phyloP scores from a whole-genome alignment of 2,113 vertebrate genomes.

The Hippocampus comes region DNA sequence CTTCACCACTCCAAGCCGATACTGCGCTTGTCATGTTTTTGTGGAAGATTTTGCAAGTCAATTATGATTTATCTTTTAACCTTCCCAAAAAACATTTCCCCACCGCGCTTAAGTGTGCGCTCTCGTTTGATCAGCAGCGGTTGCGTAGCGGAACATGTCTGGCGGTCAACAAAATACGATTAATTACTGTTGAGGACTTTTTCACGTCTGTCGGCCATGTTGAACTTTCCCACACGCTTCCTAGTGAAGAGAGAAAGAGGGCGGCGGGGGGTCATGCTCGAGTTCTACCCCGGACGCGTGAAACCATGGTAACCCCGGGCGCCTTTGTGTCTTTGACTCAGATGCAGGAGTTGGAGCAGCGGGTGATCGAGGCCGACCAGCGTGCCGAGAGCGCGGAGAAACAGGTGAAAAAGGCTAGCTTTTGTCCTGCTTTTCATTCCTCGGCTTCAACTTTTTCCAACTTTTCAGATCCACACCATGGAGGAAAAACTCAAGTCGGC shows the following conservation, averaged over 20 bases:
- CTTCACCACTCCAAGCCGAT: too few relatives aligned
- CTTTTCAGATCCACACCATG: conserved; percentile 79
- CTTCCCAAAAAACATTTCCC: too few relatives aligned
- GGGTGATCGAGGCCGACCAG: conserved; percentile 84
- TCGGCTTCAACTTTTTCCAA: not conserved
- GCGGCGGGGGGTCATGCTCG: conserved; percentile 2
- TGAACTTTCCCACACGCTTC: conserved; percentile 5
- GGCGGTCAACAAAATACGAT: not conserved
- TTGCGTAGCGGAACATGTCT: not conserved
- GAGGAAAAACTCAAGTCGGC: conserved; percentile 82
- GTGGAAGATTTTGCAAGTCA: too few relatives aligned
- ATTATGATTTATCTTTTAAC: too few relatives aligned
- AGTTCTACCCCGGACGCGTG: not conserved
- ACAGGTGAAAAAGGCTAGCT: conserved; percentile 71
- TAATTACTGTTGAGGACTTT: not conserved
- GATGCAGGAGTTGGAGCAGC: conserved; percentile 95
- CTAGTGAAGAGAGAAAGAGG: not conserved
- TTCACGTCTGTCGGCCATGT: not conserved
- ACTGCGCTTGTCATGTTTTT: too few relatives aligned
- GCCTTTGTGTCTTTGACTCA: conserved; percentile 49
- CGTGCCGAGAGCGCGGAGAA: conserved; percentile 88
- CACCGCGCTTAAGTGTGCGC: not conserved
- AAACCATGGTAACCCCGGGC: conserved; percentile 12
- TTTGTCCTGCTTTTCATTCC: not conserved
- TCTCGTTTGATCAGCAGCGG: conserved; percentile 29